Conservation (phyloP, 2,888 invertebrate species). For the Xestia c-nigrum region DNA sequence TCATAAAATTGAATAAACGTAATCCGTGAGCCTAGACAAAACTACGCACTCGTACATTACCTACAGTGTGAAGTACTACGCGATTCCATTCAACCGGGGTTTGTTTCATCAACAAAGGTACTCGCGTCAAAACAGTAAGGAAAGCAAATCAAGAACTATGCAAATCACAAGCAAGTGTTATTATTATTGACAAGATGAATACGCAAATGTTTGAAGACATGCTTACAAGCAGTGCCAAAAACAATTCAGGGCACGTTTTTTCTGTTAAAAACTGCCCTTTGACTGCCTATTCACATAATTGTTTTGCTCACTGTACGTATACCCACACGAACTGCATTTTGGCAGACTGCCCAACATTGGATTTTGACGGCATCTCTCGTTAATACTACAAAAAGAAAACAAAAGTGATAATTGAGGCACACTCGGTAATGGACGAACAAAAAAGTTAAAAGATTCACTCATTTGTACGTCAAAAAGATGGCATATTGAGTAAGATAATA, state of each 20-base stretch:
- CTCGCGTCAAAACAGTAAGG: neutral
- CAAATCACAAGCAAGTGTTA: neutral
- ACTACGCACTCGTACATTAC: slow-evolving; percentile 27
- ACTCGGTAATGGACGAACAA: slow-evolving; percentile 61
- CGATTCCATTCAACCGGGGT: slow-evolving; percentile 55
- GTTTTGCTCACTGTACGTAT: slow-evolving; percentile 19
- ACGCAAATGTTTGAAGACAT: neutral
- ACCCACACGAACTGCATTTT: slow-evolving; percentile 70
- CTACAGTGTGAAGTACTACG: slow-evolving; percentile 14
- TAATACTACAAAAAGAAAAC: slow-evolving; percentile 69
- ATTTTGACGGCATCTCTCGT: slow-evolving; percentile 77
- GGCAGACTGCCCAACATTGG: slow-evolving; percentile 76
- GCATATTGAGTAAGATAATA: slow-evolving; percentile 47
- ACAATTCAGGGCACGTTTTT: neutral
- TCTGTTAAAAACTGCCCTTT: neutral
- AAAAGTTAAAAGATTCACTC: slow-evolving; percentile 53
- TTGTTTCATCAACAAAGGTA: slow-evolving; percentile 38
- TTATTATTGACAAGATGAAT: neutral
- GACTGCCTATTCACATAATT: slow-evolving; percentile 10
- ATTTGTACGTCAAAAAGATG: slow-evolving; percentile 42
- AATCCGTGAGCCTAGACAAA: slow-evolving; percentile 36
- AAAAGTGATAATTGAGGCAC: slow-evolving; percentile 77
- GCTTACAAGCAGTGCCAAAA: neutral
- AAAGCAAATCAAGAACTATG: neutral
- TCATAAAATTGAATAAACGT: slow-evolving; percentile 7